These are phyloP conservation scores for Bombus polaris DNA, from an alignment of 1,140 invertebrate genomes.

Conservation along the genomic window DNA sequence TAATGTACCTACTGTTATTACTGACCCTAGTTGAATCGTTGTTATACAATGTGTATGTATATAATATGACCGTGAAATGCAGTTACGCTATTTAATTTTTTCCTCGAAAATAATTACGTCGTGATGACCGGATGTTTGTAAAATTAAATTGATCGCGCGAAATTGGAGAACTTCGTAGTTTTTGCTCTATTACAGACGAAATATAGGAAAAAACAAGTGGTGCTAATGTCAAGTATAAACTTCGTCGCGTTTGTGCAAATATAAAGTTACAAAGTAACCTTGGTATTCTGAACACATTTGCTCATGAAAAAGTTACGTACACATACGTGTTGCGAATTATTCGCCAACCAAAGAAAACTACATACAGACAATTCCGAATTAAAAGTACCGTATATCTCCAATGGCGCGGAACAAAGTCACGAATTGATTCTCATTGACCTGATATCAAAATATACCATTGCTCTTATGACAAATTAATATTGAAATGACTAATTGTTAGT, in stretches of 20 bases:
- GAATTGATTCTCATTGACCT: constrained; percentile 19
- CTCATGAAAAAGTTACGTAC: background rate
- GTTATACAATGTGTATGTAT: background rate
- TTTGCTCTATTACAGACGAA: background rate
- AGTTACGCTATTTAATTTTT: background rate
- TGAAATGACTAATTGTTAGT: background rate
- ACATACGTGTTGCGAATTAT: background rate
- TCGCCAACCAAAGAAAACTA: background rate
- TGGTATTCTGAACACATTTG: background rate
- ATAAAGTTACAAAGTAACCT: background rate
- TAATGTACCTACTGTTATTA: background rate
- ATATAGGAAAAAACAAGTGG: background rate
- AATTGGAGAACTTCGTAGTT: background rate
- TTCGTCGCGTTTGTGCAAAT: background rate
- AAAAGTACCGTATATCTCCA: constrained; percentile 27
- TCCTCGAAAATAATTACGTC: background rate
- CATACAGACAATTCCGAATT: background rate
- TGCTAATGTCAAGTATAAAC: background rate
- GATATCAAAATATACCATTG: background rate
- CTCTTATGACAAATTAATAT: constrained; percentile 8
- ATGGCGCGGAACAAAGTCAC: constrained; percentile 19
- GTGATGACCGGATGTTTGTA: background rate
- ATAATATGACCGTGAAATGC: background rate
- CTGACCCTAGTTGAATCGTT: background rate
- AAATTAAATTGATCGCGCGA: constrained; percentile 14